Base-by-base conservation (phyloP, 1,140 invertebrate genomes). In the Solenopsis invicta region DNA sequence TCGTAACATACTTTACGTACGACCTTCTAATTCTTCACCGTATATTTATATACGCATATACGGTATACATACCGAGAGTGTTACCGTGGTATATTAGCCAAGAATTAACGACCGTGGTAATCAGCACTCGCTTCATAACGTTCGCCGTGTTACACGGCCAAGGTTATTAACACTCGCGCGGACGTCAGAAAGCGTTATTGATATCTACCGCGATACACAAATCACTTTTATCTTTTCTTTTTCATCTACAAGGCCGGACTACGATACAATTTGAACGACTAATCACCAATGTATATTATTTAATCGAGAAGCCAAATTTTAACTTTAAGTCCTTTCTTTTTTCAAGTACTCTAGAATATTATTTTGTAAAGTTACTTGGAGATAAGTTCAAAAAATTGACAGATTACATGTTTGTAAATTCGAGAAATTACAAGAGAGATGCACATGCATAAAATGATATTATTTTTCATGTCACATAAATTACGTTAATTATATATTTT, bases 1-100 rank as follows among this genome's bases (percentile, higher is more conserved):
- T 94, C 93, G 87, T 93, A 92, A 93, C 87, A 87, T 93, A 94
- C 91, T 94, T 92, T 93, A 92, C 91, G 89, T 87, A 88, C 90
- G 90, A 90, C 86, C 89, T 91, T 91, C 93, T 94, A 94, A 94
- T 94, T 94, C 91, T 90, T 93, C 90, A 90, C 59, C 80, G 90
- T 86, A 66, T 84, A 84, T 75, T 62, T 84, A 71, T 54, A 8
- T 81, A 84, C 69, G 54, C 52, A 48, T 59, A 72, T 59, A 56
- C 45, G 48, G 72, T 77, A 52, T 81, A 66, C 64, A 50, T 48
- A 45, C 34, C 71, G 34, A 24, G 89, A 86, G 64, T 91, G 87
- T 90, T 90, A 90, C 89, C 85, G 74, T 89, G 91, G 86, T 88
- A 89, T 91, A 90, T 92, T 93, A 91, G 88, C 86, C 74, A 89